Evolutionary conservation across 2,113 vertebrate species (phyloP), one percentile per base, ranked within the genome.

Genomic region (Pterocles orientalis): DNA sequence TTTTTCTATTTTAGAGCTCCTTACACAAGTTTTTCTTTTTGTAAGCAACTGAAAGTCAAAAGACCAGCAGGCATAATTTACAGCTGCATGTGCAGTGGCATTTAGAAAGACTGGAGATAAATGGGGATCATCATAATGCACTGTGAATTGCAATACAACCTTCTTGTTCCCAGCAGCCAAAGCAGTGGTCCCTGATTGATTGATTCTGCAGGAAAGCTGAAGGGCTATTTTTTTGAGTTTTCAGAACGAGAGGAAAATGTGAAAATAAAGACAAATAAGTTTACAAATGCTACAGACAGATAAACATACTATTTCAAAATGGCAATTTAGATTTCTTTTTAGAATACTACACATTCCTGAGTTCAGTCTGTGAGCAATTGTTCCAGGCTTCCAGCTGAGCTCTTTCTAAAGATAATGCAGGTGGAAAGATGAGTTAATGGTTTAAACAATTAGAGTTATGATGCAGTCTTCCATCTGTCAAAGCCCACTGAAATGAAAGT

Each of bases 371-470:
- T 12, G 36, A 92, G 76, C 62, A 82, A 54, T 87, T 91, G 93
- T 95, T 92, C 94, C 90, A 91, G 88, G 80, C 92, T 91, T 97
- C 96, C 95, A 78, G 79, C 89, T 80, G 92, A 90, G 96, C 92
- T 96, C 85, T 97, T 97, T 57, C 65, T 78, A 93, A 93, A 75
- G 94, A 96, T 97, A 96, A 97, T 95, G 97, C 94, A 96, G 81
- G 94, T 97, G 97, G 97, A 97, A 94, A 95, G 97, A 88, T 88
- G 95, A 98, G 98, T 98, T 98, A 98, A 98, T 98, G 97, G 98
- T 97, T 98, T 93, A 97, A 97, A 98, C 98, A 98, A 97, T 94
- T 70, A 91, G 89, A 98, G 97, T 96, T 97, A 95, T 96, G 66
- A 92, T 97, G 98, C 97, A 97, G 96, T 92, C 82, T 93, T 97